Conservation (phyloP, 2,113 vertebrate genomes). For the Ailuropoda melanoleuca region DNA sequence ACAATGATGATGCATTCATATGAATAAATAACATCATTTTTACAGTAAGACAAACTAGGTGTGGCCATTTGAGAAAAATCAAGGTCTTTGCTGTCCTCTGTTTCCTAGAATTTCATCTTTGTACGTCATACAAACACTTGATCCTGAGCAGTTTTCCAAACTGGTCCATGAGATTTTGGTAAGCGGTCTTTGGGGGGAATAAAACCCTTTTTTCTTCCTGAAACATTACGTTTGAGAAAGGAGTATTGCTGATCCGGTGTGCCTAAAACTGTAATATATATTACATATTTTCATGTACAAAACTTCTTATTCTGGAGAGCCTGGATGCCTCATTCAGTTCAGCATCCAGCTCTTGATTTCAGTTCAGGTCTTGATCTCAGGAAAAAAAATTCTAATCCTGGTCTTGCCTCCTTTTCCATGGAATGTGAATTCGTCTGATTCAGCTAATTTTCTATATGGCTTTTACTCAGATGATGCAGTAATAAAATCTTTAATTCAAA, state of each 20-base stretch:
- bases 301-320: background rate
- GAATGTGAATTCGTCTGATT: background rate
- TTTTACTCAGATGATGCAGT: background rate
- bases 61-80: background rate
- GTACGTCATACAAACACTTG: background rate
- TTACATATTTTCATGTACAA: background rate
- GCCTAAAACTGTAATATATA: background rate
- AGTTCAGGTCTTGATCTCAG: background rate
- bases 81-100: background rate
- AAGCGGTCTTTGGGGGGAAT: background rate
- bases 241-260: background rate
- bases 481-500: background rate
- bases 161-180: background rate
- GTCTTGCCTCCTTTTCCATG: background rate
- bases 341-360: too few species aligned
- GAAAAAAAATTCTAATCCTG: background rate
- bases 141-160: background rate
- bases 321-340: too few species aligned
- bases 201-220: background rate
- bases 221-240: conserved; percentile 12
- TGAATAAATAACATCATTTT: background rate
- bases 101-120: background rate
- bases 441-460: background rate
- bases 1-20: background rate
- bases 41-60: background rate